Percentiles rank a stretch among this genome's conserved stretches.
Evolutionary conservation across 2,113 vertebrate species (phyloP).

Genomic region (Bucco capensis): DNA sequence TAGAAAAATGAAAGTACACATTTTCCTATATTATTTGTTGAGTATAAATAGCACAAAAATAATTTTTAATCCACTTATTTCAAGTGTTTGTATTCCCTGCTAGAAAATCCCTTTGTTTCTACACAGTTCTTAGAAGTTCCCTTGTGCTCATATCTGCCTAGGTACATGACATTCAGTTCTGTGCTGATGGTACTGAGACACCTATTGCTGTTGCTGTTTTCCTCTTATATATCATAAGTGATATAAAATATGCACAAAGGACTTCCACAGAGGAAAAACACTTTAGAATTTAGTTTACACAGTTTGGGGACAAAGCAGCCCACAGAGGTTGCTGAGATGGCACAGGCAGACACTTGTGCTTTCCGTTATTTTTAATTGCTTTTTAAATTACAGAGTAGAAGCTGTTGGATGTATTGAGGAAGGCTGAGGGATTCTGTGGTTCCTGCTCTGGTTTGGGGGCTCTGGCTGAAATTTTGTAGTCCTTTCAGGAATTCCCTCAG

Average conservation of each 20-base stretch:
- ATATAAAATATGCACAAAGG: neutral
- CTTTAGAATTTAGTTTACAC: neutral
- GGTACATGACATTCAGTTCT: neutral
- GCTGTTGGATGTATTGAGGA: neutral
- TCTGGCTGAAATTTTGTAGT: neutral
- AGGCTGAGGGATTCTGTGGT: neutral
- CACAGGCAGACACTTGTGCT: neutral
- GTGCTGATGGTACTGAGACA: neutral
- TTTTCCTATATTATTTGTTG: neutral
- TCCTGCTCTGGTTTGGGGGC: neutral
- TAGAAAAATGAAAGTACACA: neutral
- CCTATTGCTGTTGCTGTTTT: neutral
- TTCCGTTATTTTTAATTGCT: conserved; percentile 23
- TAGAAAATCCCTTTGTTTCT: neutral
- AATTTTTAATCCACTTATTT: neutral
- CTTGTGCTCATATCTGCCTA: neutral
- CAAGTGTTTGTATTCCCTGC: neutral
- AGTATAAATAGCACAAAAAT: neutral
- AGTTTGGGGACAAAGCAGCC: neutral
- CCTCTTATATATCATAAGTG: neutral
- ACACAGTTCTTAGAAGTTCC: neutral
- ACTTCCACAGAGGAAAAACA: neutral
- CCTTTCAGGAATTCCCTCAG: neutral
- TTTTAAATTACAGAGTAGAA: neutral
- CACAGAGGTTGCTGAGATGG: neutral